Evolutionary conservation across 37 sponge, comb jelly and placozoan genomes (phyloP).

Genomic region (Aphrocallistes beatrix): DNA sequence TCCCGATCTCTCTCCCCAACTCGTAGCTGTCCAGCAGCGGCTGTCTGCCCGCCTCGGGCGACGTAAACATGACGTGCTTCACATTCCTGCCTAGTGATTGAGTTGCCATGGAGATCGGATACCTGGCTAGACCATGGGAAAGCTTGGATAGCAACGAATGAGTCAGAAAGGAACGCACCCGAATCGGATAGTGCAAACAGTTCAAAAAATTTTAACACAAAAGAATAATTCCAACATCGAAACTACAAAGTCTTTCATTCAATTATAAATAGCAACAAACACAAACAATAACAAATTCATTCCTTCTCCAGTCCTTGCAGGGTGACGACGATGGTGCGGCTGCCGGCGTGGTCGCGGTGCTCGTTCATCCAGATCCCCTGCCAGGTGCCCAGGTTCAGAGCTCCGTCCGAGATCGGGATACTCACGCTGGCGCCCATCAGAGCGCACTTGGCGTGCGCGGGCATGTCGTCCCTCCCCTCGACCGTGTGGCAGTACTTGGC

Average conservation of each 20-base stretch:
- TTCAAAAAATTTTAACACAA: too few relatives aligned
- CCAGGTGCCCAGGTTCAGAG: constrained; percentile 5
- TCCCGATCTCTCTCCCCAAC: neutral
- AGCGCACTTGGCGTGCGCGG: constrained; percentile 9
- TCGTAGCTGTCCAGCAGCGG: neutral
- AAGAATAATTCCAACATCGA: too few relatives aligned
- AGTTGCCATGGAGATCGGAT: neutral
- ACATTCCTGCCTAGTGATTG: neutral
- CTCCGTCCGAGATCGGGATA: neutral
- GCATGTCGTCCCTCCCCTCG: constrained; percentile 29
- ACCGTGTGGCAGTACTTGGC: constrained; percentile 10
- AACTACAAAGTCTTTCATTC: too few relatives aligned
- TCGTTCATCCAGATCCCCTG: constrained; percentile 24
- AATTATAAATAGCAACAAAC: too few relatives aligned
- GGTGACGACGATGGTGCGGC: neutral
- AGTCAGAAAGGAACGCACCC: too few relatives aligned
- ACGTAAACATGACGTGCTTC: neutral
- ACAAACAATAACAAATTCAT: too few relatives aligned
- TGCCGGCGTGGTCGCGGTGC: constrained; percentile 26
- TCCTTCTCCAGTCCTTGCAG: neutral
- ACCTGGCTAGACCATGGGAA: neutral
- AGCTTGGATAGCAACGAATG: too few relatives aligned
- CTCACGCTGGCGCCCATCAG: neutral
- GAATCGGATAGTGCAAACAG: too few relatives aligned
- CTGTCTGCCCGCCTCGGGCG: neutral